Evolutionary conservation across 2,888 invertebrate genomes (phyloP).

Genomic region (Lacanobia oleracea): DNA sequence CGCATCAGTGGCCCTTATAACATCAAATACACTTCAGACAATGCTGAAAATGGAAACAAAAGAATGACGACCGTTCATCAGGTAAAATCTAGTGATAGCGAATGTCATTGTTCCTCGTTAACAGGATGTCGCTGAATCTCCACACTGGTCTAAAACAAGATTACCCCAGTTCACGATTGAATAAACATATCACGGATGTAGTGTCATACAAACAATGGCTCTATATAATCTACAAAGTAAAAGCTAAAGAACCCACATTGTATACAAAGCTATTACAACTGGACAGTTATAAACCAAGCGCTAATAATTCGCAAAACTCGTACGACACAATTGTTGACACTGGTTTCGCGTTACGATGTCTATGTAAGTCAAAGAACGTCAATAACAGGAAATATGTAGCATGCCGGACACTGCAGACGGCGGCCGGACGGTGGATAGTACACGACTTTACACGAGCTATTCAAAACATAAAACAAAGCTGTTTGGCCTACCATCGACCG

Average conservation of each 20-base stretch:
- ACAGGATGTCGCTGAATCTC: background rate
- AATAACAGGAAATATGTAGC: conserved; percentile 62
- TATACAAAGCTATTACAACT: conserved; percentile 1
- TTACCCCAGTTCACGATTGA: background rate
- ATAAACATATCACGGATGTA: conserved; percentile 18
- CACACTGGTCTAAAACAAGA: background rate
- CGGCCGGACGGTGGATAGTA: conserved; percentile 32
- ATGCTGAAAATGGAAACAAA: background rate
- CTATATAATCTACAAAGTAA: conserved; percentile 7
- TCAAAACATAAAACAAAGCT: conserved; percentile 66
- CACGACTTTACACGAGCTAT: conserved; percentile 46
- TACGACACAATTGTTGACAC: conserved; percentile 6
- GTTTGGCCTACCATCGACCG: conserved; percentile 55
- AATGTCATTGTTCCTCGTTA: background rate
- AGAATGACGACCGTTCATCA: background rate
- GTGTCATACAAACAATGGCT: conserved; percentile 17
- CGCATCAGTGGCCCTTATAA: background rate
- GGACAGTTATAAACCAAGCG: conserved; percentile 7
- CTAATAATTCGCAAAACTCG: conserved; percentile 19
- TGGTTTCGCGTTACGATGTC: conserved; percentile 24
- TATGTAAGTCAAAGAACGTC: conserved; percentile 35
- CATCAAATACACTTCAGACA: background rate
- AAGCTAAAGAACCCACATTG: background rate
- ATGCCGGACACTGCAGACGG: conserved; percentile 47
- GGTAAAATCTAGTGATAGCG: background rate